Evolutionary conservation across 2,888 invertebrate genomes (phyloP), one percentile per base, ranked within the genome.

Genomic region (Timema cristinae): DNA sequence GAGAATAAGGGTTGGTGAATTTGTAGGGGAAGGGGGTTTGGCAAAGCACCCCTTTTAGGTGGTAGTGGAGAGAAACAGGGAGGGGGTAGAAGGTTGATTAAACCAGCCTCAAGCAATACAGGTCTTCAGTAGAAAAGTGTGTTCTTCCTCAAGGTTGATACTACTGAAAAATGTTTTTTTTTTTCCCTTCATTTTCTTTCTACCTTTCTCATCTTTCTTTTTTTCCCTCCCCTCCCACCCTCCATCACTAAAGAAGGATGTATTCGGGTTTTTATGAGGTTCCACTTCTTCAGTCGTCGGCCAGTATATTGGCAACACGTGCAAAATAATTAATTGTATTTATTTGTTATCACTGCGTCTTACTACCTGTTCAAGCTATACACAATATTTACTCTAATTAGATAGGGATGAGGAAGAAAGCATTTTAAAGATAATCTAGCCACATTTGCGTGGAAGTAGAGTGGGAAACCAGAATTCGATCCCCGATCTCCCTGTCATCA

Each of bases 61-160:
- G 10, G 32, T 9, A 32, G 13, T 16, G 63, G 63, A 32, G n/a
- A 16, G 32, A 11, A 13, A 48, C 32, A 15, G 32, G 63, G 63
- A n/a, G 7, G 63, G 32, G 11, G 63, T 48, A 63, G 63, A 11
- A 48, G 63, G 63, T 63, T 63, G 63, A 63, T 63, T 63, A 63
- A 63, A 63, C 63, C 63, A 32, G 63, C 63, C 63, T 48, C 63
- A 63, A 63, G 63, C 63, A 63, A 48, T 63, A 13, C 63, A 48
- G 47, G 47, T 5, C 63, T 48, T 32, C 47, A 63, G n/a, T 48
- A 63, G 63, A 48, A 32, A 48, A 63, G 63, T 48, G 47, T 48
- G 48, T 63, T 63, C 63, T 16, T 32, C 63, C 48, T 47, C 47
- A 32, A 32, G 48, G 11, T 63, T 11, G 47, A 10, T 63, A 32